A percentile compares a stretch with the other conserved stretches of the same genome.
phyloP scores from a whole-genome alignment of 2,888 invertebrate species.

The Macrosiphum euphorbiae region DNA sequence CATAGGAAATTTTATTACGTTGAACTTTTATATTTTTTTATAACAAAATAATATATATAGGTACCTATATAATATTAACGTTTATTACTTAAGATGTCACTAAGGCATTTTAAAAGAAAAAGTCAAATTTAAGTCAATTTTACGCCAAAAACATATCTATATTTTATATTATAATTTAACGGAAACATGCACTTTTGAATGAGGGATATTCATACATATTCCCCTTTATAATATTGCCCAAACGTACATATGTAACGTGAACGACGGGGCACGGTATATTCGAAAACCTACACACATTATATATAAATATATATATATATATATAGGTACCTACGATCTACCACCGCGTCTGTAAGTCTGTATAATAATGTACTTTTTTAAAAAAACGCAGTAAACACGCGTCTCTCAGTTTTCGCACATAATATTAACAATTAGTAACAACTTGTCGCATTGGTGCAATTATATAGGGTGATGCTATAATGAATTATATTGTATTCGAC shows the following conservation, averaged over 20 bases:
- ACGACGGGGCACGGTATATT: background rate
- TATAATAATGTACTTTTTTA: background rate
- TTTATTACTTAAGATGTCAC: background rate
- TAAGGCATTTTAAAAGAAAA: background rate
- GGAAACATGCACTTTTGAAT: background rate
- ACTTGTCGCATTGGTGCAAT: background rate
- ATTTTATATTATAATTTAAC: background rate
- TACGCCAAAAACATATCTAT: constrained; percentile 1
- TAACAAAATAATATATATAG: too few species aligned
- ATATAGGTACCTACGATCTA: background rate
- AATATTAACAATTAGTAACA: background rate
- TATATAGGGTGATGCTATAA: background rate
- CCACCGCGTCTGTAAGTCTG: background rate
- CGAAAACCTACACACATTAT: background rate
- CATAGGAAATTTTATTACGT: background rate
- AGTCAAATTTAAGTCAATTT: constrained; percentile 24
- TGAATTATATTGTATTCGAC: too few species aligned
- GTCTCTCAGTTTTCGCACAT: background rate
- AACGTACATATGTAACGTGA: background rate
- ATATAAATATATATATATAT: background rate
- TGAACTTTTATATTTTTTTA: constrained; percentile 28
- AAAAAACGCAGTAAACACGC: too few species aligned
- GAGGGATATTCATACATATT: background rate
- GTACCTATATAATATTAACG: too few species aligned
- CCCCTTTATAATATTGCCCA: background rate